Conservation (phyloP, 2,888 invertebrate species). For the Pseudoips prasinana region DNA sequence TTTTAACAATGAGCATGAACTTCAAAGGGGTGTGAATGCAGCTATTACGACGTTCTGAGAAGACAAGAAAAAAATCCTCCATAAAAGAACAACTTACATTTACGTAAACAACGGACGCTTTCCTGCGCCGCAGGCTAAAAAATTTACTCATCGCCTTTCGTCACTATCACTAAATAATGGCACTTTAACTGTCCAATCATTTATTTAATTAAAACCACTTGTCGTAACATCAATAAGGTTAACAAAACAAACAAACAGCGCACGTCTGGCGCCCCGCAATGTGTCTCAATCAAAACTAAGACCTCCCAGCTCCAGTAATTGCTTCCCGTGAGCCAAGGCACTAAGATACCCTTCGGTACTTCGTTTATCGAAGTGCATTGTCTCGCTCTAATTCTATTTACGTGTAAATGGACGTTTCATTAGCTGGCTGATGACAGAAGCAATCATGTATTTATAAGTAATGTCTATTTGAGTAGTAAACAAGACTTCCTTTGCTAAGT, state of each 20-base stretch:
- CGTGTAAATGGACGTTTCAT: slow-evolving; percentile 41
- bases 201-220: slow-evolving; percentile 19
- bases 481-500: slow-evolving; percentile 2
- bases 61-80: no score
- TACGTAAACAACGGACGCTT: slow-evolving; percentile 12
- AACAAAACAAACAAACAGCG: slow-evolving; percentile 18
- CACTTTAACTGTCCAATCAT: slow-evolving; percentile 11
- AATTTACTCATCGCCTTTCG: slow-evolving; percentile 11
- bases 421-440: slow-evolving; percentile 27
- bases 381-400: slow-evolving; percentile 67
- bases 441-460: slow-evolving; percentile 29
- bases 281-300: slow-evolving; percentile 54
- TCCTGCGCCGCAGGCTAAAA: slow-evolving; percentile 23
- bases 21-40: no score
- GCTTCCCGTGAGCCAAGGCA: slow-evolving; percentile 42
- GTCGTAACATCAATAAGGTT: slow-evolving; percentile 15
- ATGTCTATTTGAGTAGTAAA: slow-evolving; percentile 24
- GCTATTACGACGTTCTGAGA: no score
- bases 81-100: slow-evolving; percentile 27
- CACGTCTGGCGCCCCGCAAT: slow-evolving; percentile 41
- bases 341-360: not conserved
- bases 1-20: no score
- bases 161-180: slow-evolving; percentile 1
- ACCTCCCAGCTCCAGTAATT: slow-evolving; percentile 45
- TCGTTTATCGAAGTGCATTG: slow-evolving; percentile 51